Conservation (phyloP, 1,140 invertebrate species). For the Bombus difficillimus region DNA sequence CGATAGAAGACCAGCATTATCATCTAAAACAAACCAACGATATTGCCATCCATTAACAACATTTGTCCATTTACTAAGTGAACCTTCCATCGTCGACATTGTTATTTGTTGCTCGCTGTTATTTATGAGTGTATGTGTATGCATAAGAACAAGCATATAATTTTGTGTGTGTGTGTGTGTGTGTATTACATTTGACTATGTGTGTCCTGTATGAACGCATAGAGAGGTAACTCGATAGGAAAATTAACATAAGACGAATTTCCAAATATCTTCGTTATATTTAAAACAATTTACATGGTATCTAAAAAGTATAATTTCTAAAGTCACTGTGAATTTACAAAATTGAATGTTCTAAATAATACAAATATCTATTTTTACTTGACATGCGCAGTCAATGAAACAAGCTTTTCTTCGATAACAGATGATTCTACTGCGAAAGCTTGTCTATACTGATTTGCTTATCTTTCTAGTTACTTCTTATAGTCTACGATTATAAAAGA, state of each 20-base stretch:
- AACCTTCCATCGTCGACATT: conserved; percentile 94
- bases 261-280: not conserved
- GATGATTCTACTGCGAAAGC: not conserved
- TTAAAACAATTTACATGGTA: not conserved
- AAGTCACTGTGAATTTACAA: not conserved
- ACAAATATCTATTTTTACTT: not conserved
- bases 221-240: conserved; percentile 40
- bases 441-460: not conserved
- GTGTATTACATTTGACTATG: not conserved
- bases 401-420: not conserved
- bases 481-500: conserved; percentile 39
- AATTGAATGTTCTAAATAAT: not conserved
- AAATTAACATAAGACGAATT: conserved; percentile 25
- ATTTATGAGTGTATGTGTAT: not conserved
- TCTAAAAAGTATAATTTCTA: not conserved
- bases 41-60: conserved; percentile 99
- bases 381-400: not conserved
- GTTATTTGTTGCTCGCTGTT: conserved; percentile 65
- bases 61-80: conserved; percentile 99
- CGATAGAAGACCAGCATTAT: conserved; percentile 95
- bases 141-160: not conserved
- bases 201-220: conserved; percentile 6
- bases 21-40: conserved; percentile 99
- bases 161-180: not conserved
- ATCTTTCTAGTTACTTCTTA: conserved; percentile 34